Evolutionary conservation across 2,113 vertebrate species (phyloP).

Genomic region (Planiliza haematocheilus): DNA sequence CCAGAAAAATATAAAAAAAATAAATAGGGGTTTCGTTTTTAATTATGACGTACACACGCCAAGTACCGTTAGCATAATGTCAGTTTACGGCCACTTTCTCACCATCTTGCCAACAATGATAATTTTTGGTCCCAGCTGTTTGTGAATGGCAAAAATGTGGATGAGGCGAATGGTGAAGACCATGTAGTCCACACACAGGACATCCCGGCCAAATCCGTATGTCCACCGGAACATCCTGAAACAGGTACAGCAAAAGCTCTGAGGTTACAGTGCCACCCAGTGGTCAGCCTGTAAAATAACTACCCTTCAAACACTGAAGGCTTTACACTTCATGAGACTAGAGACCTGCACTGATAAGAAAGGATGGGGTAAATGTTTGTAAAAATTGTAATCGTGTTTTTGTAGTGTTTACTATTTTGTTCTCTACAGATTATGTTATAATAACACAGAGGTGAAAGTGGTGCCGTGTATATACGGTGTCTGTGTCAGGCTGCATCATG

Average conservation of each 20-base stretch:
- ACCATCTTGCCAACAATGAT: constrained; percentile 94
- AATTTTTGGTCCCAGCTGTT: constrained; percentile 91
- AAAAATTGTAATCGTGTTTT: too few relatives aligned
- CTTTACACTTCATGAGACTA: too few relatives aligned
- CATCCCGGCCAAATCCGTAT: constrained; percentile 81
- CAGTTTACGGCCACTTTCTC: constrained; percentile 47
- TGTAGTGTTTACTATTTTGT: too few relatives aligned
- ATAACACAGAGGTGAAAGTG: too few relatives aligned
- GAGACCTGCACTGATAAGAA: too few relatives aligned
- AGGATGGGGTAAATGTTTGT: too few relatives aligned
- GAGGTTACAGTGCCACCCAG: constrained; percentile 3
- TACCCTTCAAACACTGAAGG: background rate
- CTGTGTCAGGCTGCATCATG: too few relatives aligned
- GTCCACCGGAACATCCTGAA: constrained; percentile 84
- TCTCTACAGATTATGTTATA: too few relatives aligned
- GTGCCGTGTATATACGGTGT: too few relatives aligned
- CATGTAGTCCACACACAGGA: constrained; percentile 91
- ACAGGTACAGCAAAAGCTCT: background rate
- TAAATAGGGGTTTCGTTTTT: too few relatives aligned
- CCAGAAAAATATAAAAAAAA: constrained; percentile 11
- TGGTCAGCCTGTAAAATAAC: background rate
- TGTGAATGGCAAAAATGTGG: constrained; percentile 93
- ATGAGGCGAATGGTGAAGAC: constrained; percentile 91
- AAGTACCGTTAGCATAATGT: background rate
- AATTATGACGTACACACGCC: too few relatives aligned